A percentile compares a stretch with the other conserved stretches of the same genome.
Evolutionary conservation across 2,888 invertebrate species (phyloP).

Genomic region (Drosophila mercatorum): DNA sequence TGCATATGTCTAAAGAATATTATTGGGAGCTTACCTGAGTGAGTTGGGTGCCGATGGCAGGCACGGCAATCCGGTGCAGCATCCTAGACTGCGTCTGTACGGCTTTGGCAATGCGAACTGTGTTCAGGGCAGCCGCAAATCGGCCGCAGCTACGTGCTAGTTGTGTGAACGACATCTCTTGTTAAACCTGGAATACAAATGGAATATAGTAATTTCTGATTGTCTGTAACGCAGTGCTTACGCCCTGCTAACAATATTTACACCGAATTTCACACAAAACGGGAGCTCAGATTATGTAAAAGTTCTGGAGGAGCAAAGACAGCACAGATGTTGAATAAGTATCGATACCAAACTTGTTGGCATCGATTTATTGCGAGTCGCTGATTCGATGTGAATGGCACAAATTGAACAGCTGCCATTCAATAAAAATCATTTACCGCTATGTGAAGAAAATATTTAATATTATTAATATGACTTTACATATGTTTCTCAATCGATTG

Average conservation of each 20-base stretch:
- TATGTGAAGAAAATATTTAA: background rate
- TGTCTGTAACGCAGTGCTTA: background rate
- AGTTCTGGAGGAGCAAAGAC: constrained; percentile 74
- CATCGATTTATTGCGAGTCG: constrained; percentile 16
- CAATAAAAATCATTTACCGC: background rate
- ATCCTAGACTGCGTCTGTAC: constrained; percentile 78
- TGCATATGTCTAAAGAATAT: background rate
- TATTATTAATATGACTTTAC: background rate
- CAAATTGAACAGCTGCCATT: background rate
- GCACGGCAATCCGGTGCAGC: constrained; percentile 79
- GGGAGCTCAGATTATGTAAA: constrained; percentile 82
- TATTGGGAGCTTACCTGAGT: constrained; percentile 62
- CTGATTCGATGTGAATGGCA: constrained; percentile 3
- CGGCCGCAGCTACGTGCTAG: constrained; percentile 82
- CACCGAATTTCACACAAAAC: constrained; percentile 57
- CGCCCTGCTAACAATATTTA: constrained; percentile 54
- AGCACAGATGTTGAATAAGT: constrained; percentile 43
- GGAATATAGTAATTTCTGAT: constrained; percentile 3
- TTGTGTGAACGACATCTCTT: constrained; percentile 83
- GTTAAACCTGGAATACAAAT: constrained; percentile 48
- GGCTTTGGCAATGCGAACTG: constrained; percentile 63
- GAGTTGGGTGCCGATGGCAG: constrained; percentile 72
- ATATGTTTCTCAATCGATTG: background rate
- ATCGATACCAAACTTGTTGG: constrained; percentile 13
- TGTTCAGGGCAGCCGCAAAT: constrained; percentile 73